Conservation (phyloP, 2,888 invertebrate species). For the Himalopsyche tibetana region DNA sequence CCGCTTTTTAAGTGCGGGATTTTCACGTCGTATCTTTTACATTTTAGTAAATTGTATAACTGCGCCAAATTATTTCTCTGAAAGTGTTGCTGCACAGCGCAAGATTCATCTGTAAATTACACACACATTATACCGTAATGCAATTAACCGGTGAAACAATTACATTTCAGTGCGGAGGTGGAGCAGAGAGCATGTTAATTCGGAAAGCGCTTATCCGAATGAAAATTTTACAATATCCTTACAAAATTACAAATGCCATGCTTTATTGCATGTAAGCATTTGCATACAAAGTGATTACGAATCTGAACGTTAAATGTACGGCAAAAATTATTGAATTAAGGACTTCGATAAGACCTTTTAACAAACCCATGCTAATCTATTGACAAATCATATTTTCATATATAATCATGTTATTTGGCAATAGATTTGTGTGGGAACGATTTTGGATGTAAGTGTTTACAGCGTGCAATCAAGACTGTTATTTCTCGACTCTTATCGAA, state of each 20-base stretch:
- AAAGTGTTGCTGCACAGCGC: background rate
- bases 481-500: too few relatives aligned
- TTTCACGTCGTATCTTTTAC: background rate
- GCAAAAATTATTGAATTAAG: too few relatives aligned
- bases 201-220: background rate
- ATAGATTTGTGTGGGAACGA: too few relatives aligned
- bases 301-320: background rate
- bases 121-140: slow-evolving; percentile 47
- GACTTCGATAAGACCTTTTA: too few relatives aligned
- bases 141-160: slow-evolving; percentile 55
- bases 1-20: background rate
- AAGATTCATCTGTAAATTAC: slow-evolving; percentile 14
- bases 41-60: slow-evolving; percentile 10
- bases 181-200: slow-evolving; percentile 2
- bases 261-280: slow-evolving; percentile 3
- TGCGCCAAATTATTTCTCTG: slow-evolving; percentile 27
- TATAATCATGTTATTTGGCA: too few relatives aligned
- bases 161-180: slow-evolving; percentile 38
- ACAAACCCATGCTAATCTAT: too few relatives aligned
- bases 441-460: too few relatives aligned
- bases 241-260: background rate
- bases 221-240: background rate
- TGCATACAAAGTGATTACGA: background rate
- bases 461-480: too few relatives aligned
- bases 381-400: too few relatives aligned